These are phyloP conservation scores for Acromyrmex heyeri DNA, from an alignment of 1,140 invertebrate species.

Conservation along the genomic window DNA sequence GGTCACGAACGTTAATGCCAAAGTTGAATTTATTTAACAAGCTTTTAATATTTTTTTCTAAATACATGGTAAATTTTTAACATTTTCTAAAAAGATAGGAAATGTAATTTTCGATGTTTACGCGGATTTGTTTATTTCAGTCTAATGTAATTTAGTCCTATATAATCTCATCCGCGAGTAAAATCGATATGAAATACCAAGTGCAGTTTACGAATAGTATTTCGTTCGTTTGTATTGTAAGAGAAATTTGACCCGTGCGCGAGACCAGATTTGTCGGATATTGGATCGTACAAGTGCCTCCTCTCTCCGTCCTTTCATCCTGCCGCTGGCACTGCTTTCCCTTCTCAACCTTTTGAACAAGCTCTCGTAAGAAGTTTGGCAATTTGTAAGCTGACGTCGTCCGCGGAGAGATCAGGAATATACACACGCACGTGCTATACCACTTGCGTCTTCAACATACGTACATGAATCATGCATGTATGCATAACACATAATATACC, in stretches of 20 bases:
- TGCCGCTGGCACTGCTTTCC: constrained; percentile 42
- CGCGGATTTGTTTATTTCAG: not conserved
- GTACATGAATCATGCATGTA: constrained; percentile 62
- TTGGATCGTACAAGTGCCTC: constrained; percentile 72
- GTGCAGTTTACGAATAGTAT: constrained; percentile 5
- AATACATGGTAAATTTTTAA: not conserved
- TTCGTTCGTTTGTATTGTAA: constrained; percentile 26
- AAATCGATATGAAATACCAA: not conserved
- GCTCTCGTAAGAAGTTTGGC: constrained; percentile 70
- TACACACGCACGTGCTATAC: constrained; percentile 52
- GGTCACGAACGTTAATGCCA: not conserved
- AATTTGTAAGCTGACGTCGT: constrained; percentile 73
- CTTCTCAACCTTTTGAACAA: constrained; percentile 27
- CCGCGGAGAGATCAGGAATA: constrained; percentile 50
- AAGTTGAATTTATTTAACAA: not conserved
- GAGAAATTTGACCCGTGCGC: constrained; percentile 60
- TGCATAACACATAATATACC: constrained; percentile 63
- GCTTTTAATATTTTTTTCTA: not conserved
- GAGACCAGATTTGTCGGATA: constrained; percentile 61
- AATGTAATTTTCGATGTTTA: not conserved
- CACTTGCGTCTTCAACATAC: constrained; percentile 15
- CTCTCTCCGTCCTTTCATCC: constrained; percentile 43
- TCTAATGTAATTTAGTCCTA: constrained; percentile 12
- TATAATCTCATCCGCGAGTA: constrained; percentile 4
- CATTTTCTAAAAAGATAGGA: not conserved